Conservation (phyloP, 92 coral and sea anemone genomes). For the Palythoa grandiflora region DNA sequence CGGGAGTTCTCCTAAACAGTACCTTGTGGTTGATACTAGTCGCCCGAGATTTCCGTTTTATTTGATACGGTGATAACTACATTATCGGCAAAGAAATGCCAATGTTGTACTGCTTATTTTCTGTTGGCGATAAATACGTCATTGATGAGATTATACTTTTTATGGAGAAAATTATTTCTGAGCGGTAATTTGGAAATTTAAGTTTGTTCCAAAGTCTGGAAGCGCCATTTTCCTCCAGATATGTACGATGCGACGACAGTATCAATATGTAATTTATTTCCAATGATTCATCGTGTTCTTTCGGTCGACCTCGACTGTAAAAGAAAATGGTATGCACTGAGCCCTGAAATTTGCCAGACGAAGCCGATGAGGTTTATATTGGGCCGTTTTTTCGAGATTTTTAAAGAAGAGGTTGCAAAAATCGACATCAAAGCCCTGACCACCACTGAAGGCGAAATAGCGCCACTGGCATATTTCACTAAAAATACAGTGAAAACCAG, state of each 20-base stretch:
- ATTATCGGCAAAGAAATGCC: background rate
- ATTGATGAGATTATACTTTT: background rate
- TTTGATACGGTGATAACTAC: background rate
- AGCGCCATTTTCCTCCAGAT: background rate
- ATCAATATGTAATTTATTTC: too few relatives aligned
- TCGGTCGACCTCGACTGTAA: conserved; percentile 20
- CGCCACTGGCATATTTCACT: conserved; percentile 9
- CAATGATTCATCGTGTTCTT: background rate
- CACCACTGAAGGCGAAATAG: conserved; percentile 16
- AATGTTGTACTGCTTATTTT: background rate
- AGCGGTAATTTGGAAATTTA: background rate
- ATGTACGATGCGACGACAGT: background rate
- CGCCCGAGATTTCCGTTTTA: background rate
- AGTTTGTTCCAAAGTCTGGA: background rate
- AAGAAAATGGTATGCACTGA: conserved; percentile 13
- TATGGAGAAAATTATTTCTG: background rate
- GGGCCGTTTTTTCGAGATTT: conserved; percentile 16
- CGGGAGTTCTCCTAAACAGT: background rate
- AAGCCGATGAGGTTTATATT: background rate
- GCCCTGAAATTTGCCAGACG: conserved; percentile 4
- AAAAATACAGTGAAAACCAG: conserved; percentile 3
- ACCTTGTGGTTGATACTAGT: too few relatives aligned
- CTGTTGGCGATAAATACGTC: background rate
- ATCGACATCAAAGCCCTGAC: conserved; percentile 11
- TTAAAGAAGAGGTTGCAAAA: conserved; percentile 19